Conservation (phyloP, 1,140 invertebrate genomes). For the Zaprionus davidi region DNA sequence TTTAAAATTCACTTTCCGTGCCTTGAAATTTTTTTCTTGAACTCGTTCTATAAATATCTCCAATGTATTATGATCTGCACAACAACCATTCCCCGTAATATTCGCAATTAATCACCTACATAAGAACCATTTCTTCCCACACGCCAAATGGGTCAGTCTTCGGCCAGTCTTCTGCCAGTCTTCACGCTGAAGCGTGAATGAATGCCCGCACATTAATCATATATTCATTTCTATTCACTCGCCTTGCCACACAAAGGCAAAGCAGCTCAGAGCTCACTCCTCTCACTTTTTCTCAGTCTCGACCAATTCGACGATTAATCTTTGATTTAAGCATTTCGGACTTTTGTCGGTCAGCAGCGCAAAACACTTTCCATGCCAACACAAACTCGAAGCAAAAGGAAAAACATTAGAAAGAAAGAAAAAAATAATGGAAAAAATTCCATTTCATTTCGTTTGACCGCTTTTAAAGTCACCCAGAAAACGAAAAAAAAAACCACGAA, state of each 20-base stretch:
- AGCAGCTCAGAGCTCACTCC: slow-evolving; percentile 17
- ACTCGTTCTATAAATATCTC: neutral
- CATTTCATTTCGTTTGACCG: slow-evolving; percentile 79
- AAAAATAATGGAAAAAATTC: slow-evolving; percentile 52
- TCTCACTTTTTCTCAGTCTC: slow-evolving; percentile 38
- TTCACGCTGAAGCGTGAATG: slow-evolving; percentile 2
- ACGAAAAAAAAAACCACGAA: slow-evolving; percentile 6
- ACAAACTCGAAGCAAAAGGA: neutral
- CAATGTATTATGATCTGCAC: neutral
- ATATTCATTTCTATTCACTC: slow-evolving; percentile 26
- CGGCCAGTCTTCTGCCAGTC: neutral
- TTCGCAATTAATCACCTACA: slow-evolving; percentile 3
- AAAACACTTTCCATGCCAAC: slow-evolving; percentile 47
- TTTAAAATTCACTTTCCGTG: neutral
- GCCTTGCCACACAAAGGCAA: neutral
- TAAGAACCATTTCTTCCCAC: slow-evolving; percentile 1
- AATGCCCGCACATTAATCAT: slow-evolving; percentile 13
- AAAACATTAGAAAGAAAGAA: slow-evolving; percentile 27
- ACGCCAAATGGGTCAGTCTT: neutral
- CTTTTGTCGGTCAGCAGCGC: slow-evolving; percentile 26
- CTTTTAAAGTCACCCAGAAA: slow-evolving; percentile 47
- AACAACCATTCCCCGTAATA: neutral
- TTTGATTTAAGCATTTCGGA: slow-evolving; percentile 32
- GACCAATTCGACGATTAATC: slow-evolving; percentile 41
- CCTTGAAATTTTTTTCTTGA: neutral